phyloP scores from a whole-genome alignment of 2,888 invertebrate species.

The Archaeoteleia sp. region DNA sequence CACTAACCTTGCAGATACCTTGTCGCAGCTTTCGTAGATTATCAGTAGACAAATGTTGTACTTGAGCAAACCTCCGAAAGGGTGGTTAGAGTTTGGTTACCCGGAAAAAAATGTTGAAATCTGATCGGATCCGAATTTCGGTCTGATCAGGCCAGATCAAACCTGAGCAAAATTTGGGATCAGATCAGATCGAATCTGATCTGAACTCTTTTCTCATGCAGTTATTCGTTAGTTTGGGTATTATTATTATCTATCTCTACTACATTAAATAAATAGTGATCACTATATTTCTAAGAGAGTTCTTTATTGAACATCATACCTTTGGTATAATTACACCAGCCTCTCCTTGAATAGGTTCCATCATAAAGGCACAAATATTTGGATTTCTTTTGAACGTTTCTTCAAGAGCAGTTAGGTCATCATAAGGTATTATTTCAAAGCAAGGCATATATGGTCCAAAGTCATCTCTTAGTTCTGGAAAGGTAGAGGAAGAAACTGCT shows the following conservation, averaged over 20 bases:
- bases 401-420: conserved; percentile 83
- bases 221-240: no score
- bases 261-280: background rate
- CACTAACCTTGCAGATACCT: no score
- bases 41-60: no score
- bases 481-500: conserved; percentile 86
- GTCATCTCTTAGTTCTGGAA: conserved; percentile 81
- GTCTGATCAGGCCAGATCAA: no score
- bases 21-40: no score
- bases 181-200: no score
- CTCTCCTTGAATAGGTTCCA: conserved; percentile 92
- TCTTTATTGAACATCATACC: conserved; percentile 48
- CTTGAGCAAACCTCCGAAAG: no score
- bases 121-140: no score
- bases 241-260: conserved; percentile 1
- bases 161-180: no score
- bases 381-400: conserved; percentile 77
- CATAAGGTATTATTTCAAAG: conserved; percentile 84
- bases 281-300: background rate
- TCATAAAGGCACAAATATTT: conserved; percentile 86
- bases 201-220: no score
- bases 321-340: conserved; percentile 86
- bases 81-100: no score
- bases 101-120: no score
- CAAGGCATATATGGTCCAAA: conserved; percentile 90